These are phyloP conservation scores for Dromococcyx pavoninus DNA, from an alignment of 2,797 vertebrate species.

Conservation along the genomic window DNA sequence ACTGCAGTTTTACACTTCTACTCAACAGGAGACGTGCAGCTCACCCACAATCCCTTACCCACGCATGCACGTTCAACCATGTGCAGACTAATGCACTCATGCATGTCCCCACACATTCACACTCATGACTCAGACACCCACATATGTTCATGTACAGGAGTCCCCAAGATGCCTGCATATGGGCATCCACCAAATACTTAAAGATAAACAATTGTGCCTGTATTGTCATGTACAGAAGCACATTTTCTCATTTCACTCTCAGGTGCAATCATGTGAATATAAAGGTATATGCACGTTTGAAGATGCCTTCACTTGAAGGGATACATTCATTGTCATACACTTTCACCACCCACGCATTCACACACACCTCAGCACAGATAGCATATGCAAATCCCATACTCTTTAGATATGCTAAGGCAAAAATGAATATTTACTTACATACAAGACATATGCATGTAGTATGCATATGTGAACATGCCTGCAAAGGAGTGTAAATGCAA, in stretches of 20 bases:
- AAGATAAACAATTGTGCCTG: background rate
- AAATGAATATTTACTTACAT: background rate
- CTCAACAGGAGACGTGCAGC: background rate
- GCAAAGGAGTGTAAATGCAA: background rate
- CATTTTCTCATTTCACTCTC: background rate
- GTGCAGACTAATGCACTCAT: background rate
- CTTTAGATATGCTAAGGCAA: background rate
- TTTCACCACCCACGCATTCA: background rate
- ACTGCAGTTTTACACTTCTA: background rate
- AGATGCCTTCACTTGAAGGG: background rate
- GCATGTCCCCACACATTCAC: fast-evolving
- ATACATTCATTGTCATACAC: background rate
- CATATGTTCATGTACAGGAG: fast-evolving
- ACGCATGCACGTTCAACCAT: background rate
- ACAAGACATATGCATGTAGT: background rate
- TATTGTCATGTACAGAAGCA: background rate
- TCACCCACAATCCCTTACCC: background rate
- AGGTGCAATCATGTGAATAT: too few species aligned
- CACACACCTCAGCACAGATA: background rate
- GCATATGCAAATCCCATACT: background rate
- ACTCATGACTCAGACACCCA: background rate
- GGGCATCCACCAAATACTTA: background rate
- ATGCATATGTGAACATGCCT: background rate
- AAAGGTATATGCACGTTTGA: background rate
- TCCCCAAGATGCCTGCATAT: background rate